These are phyloP conservation scores for Spinus olivaceus DNA, from an alignment of 2,797 vertebrate species.

Conservation along the genomic window DNA sequence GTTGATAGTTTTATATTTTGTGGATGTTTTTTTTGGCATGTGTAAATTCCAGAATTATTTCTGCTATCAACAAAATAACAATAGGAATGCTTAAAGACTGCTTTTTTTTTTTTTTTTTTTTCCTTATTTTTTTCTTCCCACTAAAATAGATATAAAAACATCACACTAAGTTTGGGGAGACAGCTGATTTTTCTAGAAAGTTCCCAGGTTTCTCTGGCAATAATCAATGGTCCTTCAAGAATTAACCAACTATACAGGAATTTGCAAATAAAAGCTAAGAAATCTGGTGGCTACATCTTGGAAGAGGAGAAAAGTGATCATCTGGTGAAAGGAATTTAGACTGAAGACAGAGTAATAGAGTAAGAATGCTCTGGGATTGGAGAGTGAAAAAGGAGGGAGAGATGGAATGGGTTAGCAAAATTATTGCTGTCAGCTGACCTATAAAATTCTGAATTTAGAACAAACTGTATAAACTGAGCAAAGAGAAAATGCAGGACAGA, in stretches of 20 bases:
- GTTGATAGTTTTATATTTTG: not conserved
- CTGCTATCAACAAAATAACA: not conserved
- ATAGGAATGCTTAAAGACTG: not conserved
- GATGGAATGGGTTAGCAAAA: not conserved
- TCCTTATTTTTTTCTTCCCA: rapidly evolving
- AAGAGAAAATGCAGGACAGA: not conserved
- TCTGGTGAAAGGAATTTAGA: not conserved
- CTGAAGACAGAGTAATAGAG: not conserved
- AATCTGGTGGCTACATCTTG: not conserved
- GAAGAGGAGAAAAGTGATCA: not conserved
- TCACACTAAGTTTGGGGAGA: not conserved
- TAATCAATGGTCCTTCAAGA: not conserved
- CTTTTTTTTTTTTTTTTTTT: rapidly evolving
- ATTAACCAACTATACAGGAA: not conserved
- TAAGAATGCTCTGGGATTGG: not conserved
- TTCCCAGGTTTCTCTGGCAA: not conserved
- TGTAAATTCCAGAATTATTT: constrained; percentile 19
- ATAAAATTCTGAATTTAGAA: not conserved
- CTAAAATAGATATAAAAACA: not conserved
- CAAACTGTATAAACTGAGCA: not conserved
- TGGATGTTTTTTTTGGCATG: not conserved
- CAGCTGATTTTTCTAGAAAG: not conserved
- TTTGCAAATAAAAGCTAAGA: not conserved
- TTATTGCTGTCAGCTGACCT: not conserved
- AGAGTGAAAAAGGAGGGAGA: not conserved